These are phyloP conservation scores for Heliocidaris erythrogramma DNA, from an alignment of 35 echinoderm and acorn worm genomes.

Conservation along the genomic window DNA sequence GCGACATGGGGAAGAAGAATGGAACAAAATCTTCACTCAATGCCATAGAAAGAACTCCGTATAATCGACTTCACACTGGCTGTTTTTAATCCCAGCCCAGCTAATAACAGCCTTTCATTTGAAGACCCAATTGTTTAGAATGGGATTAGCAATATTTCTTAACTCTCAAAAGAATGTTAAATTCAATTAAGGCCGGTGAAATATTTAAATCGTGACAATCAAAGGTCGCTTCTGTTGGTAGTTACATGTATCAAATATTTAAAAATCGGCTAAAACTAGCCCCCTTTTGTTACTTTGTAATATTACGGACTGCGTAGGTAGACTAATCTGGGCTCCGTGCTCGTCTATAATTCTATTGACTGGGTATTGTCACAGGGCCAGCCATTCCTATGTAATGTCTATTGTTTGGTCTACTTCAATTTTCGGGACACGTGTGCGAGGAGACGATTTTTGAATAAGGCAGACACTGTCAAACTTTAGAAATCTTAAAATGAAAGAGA, in stretches of 20 bases:
- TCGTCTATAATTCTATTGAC: conserved; percentile 31
- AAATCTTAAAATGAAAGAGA: background rate
- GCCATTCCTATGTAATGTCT: conserved; percentile 47
- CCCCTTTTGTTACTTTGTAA: background rate
- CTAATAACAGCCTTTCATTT: background rate
- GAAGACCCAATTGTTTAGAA: background rate
- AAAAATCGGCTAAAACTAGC: background rate
- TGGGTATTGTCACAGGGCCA: conserved; percentile 20
- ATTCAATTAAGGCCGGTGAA: background rate
- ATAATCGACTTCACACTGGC: conserved; percentile 39
- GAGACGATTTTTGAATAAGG: background rate
- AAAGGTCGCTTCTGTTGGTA: background rate
- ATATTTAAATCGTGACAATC: background rate
- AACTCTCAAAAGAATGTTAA: background rate
- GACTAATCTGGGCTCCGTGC: background rate
- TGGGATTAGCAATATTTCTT: background rate
- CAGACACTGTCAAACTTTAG: background rate
- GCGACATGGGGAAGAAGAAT: conserved; percentile 38
- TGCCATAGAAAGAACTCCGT: conserved; percentile 28
- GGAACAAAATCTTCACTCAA: conserved; percentile 47
- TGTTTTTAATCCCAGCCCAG: conserved; percentile 3
- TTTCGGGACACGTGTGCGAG: conserved; percentile 49
- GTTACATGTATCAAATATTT: background rate
- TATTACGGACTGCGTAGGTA: background rate
- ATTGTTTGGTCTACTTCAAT: conserved; percentile 50